These are phyloP conservation scores for Apeltes quadracus DNA, from an alignment of 2,113 vertebrate genomes.

Conservation along the genomic window DNA sequence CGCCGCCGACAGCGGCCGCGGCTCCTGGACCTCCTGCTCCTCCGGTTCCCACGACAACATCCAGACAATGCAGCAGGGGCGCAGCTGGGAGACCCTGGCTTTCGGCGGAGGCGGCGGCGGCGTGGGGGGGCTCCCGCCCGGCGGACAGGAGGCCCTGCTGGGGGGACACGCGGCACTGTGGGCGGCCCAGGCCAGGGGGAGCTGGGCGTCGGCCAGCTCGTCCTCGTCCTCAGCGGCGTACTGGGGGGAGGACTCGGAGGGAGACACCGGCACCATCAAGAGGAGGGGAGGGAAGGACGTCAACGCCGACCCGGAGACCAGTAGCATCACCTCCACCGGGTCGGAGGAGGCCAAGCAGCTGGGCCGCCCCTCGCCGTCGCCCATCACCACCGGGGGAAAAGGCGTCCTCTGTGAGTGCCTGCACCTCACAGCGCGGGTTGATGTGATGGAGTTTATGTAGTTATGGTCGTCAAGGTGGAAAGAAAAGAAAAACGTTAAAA, in stretches of 20 bases:
- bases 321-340: constrained; percentile 86
- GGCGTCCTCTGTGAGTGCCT: constrained; percentile 86
- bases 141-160: constrained; percentile 82
- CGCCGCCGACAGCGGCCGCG: constrained; percentile 96
- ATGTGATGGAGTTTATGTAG: background rate
- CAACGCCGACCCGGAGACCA: constrained; percentile 87
- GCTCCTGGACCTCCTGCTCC: constrained; percentile 98
- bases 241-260: constrained; percentile 97
- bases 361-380: constrained; percentile 80
- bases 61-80: constrained; percentile 96
- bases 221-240: constrained; percentile 91
- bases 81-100: constrained; percentile 93
- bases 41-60: constrained; percentile 98
- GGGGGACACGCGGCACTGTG: constrained; percentile 85
- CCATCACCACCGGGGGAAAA: constrained; percentile 87
- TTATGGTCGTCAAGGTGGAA: background rate
- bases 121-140: constrained; percentile 83
- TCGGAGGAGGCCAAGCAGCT: constrained; percentile 89
- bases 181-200: constrained; percentile 91
- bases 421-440: background rate
- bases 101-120: constrained; percentile 83
- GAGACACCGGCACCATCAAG: constrained; percentile 98
- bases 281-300: constrained; percentile 95
- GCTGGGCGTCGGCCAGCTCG: constrained; percentile 89
- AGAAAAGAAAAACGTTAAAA: background rate